A percentile compares a stretch with the other conserved stretches of the same genome.
Conservation (phyloP, 2,888 invertebrate species). For the Rutpela maculata region DNA sequence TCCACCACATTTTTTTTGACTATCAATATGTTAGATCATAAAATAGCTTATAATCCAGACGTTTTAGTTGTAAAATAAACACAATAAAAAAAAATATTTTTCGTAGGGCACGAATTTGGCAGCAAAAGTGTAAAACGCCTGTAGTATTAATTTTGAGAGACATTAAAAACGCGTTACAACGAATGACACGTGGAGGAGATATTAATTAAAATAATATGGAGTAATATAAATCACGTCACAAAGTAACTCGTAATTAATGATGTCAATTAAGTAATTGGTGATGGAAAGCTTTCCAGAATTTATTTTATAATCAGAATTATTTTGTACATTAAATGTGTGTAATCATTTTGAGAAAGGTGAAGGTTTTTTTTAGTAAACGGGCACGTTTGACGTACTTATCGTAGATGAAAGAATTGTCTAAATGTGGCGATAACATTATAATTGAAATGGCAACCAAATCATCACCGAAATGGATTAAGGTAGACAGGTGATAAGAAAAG, state of each 20-base stretch:
- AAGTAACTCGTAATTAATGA: slow-evolving; percentile 1
- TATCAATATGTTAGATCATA: neutral
- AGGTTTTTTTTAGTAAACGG: neutral
- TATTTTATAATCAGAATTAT: neutral
- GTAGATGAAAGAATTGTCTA: neutral
- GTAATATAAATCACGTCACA: neutral
- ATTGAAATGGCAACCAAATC: slow-evolving; percentile 3
- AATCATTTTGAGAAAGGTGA: neutral
- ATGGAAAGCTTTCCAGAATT: slow-evolving; percentile 1
- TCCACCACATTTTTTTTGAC: neutral
- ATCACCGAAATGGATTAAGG: neutral
- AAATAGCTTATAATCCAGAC: too few relatives aligned
- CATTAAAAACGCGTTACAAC: neutral
- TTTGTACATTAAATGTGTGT: neutral
- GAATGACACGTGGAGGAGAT: neutral
- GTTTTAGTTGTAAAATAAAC: too few relatives aligned
- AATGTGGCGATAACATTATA: neutral
- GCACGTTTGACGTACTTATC: neutral
- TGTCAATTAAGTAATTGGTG: slow-evolving; percentile 2
- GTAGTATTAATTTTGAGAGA: too few relatives aligned
- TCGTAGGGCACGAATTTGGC: too few relatives aligned
- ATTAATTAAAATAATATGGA: slow-evolving; percentile 2
- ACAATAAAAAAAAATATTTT: too few relatives aligned
- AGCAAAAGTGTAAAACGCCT: too few relatives aligned
- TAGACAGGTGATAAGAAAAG: slow-evolving; percentile 2